phyloP scores from a whole-genome alignment of 2,888 invertebrate species.

The Cephus pulcher region DNA sequence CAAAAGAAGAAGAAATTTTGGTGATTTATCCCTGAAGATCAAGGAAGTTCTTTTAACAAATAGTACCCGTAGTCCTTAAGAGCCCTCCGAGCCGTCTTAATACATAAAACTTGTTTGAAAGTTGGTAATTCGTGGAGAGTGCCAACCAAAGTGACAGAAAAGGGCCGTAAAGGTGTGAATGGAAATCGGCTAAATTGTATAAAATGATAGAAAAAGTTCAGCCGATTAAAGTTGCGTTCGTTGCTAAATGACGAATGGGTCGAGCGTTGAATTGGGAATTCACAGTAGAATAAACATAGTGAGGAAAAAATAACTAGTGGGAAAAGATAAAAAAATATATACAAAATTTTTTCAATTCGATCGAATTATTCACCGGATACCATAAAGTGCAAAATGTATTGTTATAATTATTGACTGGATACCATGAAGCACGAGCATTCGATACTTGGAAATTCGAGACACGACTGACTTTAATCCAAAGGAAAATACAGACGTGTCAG shows the following conservation, averaged over 20 bases:
- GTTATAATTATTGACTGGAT: too few species aligned
- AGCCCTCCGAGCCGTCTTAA: not conserved
- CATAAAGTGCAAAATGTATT: too few species aligned
- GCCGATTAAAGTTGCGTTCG: not conserved
- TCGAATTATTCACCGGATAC: too few species aligned
- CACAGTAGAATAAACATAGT: not conserved
- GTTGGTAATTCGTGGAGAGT: not conserved
- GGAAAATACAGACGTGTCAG: not conserved
- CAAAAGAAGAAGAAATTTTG: not conserved
- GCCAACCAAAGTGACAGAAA: not conserved
- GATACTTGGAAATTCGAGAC: not conserved
- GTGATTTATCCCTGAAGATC: not conserved
- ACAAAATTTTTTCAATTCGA: not conserved
- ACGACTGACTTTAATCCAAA: not conserved
- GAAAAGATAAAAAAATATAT: not conserved
- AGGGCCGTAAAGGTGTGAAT: not conserved
- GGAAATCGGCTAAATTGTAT: not conserved
- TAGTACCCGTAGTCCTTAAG: too few species aligned
- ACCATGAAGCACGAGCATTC: not conserved
- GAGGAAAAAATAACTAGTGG: not conserved
- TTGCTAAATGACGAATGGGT: not conserved
- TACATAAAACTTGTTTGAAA: not conserved
- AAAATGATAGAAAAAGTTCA: not conserved
- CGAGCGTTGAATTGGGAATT: not conserved
- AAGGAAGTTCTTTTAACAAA: not conserved